phyloP scores from a whole-genome alignment of 2,113 vertebrate genomes.

The Tupaia tana region DNA sequence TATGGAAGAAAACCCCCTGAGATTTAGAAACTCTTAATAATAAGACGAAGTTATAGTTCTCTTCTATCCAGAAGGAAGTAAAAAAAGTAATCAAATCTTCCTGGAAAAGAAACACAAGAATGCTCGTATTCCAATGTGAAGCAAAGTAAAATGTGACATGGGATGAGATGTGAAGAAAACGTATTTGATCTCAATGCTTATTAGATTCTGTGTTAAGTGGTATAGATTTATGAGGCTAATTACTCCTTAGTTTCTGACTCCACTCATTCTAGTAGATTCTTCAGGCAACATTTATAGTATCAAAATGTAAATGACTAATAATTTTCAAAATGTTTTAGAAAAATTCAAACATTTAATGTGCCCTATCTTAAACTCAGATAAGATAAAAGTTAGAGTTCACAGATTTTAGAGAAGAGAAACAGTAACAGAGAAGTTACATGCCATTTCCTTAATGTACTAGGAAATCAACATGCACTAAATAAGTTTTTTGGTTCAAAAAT shows the following conservation, averaged over 20 bases:
- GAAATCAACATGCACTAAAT: background rate
- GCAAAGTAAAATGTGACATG: background rate
- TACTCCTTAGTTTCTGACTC: background rate
- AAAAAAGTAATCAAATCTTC: background rate
- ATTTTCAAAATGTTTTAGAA: constrained; percentile 1
- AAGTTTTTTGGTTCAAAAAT: background rate
- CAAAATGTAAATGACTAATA: background rate
- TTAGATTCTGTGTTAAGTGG: background rate
- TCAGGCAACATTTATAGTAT: background rate
- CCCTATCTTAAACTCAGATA: background rate
- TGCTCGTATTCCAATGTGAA: background rate
- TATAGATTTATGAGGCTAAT: background rate
- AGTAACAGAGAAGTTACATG: background rate
- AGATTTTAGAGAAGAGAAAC: background rate
- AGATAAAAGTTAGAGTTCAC: background rate
- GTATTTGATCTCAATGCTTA: background rate
- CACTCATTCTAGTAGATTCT: background rate
- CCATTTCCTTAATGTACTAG: background rate
- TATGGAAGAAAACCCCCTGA: background rate
- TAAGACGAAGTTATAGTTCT: background rate
- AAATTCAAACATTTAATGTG: background rate
- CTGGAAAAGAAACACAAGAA: background rate
- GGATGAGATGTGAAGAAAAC: background rate
- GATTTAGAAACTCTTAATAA: background rate
- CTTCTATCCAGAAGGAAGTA: background rate